Base-by-base conservation (phyloP, 1,140 invertebrate genomes). In the Drosophila prosaltans region DNA sequence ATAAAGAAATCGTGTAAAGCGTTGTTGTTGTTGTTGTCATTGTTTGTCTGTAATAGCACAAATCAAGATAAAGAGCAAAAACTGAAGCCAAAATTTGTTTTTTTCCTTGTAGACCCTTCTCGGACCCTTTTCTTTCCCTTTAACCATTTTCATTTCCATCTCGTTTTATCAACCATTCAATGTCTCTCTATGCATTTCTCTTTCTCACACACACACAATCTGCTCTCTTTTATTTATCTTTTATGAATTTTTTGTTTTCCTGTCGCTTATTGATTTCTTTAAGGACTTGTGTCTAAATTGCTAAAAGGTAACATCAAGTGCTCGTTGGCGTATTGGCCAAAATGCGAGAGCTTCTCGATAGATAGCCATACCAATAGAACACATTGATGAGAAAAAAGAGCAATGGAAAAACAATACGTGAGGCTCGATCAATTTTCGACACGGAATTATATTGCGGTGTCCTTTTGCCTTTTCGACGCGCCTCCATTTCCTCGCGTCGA, bases 311-410 rank as follows among this genome's bases (percentile, higher is more conserved):
- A 92, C 91, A 92, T 92, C 91, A 91, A 68, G 91, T 90, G 91
- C 78, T 81, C 88, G 91, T 61, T 60, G 72, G 81, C 70, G 85
- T 78, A 58, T 80, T 86, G 69, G 91, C 81, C 75, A 91, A 51
- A 11, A 90, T 90, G 48, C 95, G 81, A 71, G 95, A 94, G 80
- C 95, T 95, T 64, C 95, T 93, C 57, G 94, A 94, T 30, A 96
- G 92, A 85, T 96, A 97, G 1, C 94, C 94, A 78, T 94, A 96
- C 96, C 96, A 97, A 84, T 97, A 97, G 92, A 96, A 95, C 51
- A 96, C 91, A 91, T 97, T 97, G 65, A 97, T 96, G 24, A 95
- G 93, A 3, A 97, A 90, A 82, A 97, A 97, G 36, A 96, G 93
- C 41, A 97, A 73, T 1, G 96, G 96, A 90, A 97, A 97, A 30